A percentile compares a stretch with the other conserved stretches of the same genome.
Evolutionary conservation across 2,113 vertebrate genomes (phyloP).

Genomic region (Ciconia boyciana): DNA sequence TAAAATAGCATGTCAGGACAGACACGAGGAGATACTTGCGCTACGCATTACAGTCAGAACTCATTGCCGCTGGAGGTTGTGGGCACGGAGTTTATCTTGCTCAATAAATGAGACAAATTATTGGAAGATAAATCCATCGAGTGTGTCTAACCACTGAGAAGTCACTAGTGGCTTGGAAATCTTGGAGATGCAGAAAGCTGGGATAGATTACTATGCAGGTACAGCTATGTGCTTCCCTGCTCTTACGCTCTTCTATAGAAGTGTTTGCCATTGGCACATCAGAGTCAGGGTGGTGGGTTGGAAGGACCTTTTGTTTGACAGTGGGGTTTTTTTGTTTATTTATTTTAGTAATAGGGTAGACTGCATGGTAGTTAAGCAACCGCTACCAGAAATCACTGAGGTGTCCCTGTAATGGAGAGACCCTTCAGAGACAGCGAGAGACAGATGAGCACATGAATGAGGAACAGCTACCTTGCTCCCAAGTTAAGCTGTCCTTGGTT

Average conservation of each 20-base stretch:
- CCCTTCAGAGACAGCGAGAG: not conserved
- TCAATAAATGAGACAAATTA: not conserved
- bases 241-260: rapidly evolving
- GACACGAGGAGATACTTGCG: rapidly evolving
- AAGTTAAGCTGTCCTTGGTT: not conserved
- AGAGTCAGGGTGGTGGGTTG: not conserved
- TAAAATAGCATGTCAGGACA: not conserved
- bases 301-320: not conserved
- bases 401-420: not conserved
- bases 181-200: not conserved
- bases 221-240: not conserved
- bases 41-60: not conserved
- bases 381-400: not conserved
- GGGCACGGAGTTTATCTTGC: not conserved
- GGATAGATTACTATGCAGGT: not conserved
- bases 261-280: not conserved
- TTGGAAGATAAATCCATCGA: not conserved
- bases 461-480: not conserved
- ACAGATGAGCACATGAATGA: not conserved
- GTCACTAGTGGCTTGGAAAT: not conserved
- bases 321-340: not conserved
- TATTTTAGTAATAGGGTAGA: not conserved
- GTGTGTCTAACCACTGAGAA: not conserved
- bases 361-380: not conserved
- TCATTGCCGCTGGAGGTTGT: not conserved